Base-by-base conservation (phyloP, 1,140 invertebrate species). In the Bombus confusus region DNA sequence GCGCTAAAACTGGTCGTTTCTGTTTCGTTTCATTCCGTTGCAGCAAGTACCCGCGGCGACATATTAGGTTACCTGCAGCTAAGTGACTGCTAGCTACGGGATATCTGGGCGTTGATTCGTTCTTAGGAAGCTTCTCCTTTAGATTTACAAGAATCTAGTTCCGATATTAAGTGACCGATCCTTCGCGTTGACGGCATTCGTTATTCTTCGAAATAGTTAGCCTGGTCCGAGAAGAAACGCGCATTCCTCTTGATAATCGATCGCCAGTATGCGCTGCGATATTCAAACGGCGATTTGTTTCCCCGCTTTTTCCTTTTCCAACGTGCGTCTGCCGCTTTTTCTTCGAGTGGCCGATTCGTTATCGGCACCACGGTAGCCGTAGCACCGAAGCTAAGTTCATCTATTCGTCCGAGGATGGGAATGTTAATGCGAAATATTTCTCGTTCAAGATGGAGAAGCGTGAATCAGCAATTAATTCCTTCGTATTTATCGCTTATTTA, bases 41-140 rank as follows among this genome's bases (percentile, higher is more conserved):
- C 41, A 73, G 22, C 74, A 39, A 73, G 39, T 88, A 76, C 78
- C 59, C 47, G 47, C 47, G 47, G 28, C 68, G 88, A 90, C 84
- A 75, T 90, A 91, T 90, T 91, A 86, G 86, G 75, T 88, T 88
- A 88, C 84, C 86, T 82, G 47, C 18, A 81, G 57, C 64, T 80
- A 87, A 87, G 80, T 85, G 77, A 52, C 47, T 52, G 47, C 47
- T 22, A 22, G 47, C 47, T 52, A 52, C 78, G 59, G 31, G 57
- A 71, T 75, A 86, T 75, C 74, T 73, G 85, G 80, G 47, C 71
- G 71, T 37, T 71, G 83, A 88, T 80, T 86, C 47, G 47, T 80
- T 80, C 66, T 86, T 41, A 22, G 69, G 64, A 74, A 78, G 41
- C 39, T 62, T 25, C 12, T 59, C 52, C 77, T 57, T 28, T 25